Percentiles rank a stretch among this genome's conserved stretches.
Conservation (phyloP, 2,888 invertebrate genomes). For the Globia sparganii region DNA sequence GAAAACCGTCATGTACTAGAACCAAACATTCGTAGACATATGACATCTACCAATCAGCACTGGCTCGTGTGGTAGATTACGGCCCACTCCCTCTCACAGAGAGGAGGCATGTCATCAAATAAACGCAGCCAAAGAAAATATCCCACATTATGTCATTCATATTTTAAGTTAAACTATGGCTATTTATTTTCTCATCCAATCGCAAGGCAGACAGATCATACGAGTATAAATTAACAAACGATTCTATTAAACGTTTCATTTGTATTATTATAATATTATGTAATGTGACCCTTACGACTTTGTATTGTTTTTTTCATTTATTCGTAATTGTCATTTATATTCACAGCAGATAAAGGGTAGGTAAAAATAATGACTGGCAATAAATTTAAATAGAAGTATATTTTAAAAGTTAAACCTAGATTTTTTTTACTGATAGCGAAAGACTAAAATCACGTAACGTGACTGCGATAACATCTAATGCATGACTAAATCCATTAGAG, state of each 20-base stretch:
- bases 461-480: slow-evolving; percentile 56
- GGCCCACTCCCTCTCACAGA: not conserved
- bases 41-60: not conserved
- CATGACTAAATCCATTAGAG: slow-evolving; percentile 62
- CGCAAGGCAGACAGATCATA: not conserved
- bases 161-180: not conserved
- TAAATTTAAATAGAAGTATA: slow-evolving; percentile 32
- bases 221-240: no score
- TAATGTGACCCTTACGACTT: slow-evolving; percentile 26
- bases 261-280: not conserved
- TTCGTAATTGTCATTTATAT: slow-evolving; percentile 27
- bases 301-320: slow-evolving; percentile 39
- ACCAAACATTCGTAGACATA: not conserved
- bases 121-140: not conserved
- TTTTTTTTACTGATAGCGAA: slow-evolving; percentile 21
- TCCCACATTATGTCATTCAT: not conserved
- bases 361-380: slow-evolving; percentile 12
- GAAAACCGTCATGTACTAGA: not conserved
- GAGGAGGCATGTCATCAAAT: no score
- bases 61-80: not conserved
- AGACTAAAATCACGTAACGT: slow-evolving; percentile 54
- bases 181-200: not conserved
- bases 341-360: slow-evolving; percentile 1
- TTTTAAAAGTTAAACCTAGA: slow-evolving; percentile 13
- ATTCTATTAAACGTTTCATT: not conserved